phyloP scores from a whole-genome alignment of 1,140 invertebrate species.

The Limonius californicus region DNA sequence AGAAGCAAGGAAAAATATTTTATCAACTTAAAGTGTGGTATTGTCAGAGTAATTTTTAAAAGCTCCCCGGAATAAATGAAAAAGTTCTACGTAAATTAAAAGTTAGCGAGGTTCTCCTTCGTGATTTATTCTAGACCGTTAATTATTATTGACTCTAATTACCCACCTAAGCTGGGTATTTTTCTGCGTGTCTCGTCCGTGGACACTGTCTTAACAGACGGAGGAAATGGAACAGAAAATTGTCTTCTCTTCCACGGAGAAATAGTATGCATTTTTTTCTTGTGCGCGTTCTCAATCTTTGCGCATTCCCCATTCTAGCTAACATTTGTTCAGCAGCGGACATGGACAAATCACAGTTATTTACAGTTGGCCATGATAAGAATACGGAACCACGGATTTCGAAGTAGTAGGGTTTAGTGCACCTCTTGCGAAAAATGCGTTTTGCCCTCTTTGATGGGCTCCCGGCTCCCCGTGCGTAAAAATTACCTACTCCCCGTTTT shows the following conservation, averaged over 20 bases:
- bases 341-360: conserved; percentile 46
- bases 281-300: conserved; percentile 41
- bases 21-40: conserved; percentile 11
- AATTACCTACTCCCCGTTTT: too few relatives aligned
- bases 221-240: conserved; percentile 45
- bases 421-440: conserved; percentile 2
- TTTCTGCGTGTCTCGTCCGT: conserved; percentile 24
- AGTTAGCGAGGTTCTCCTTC: conserved; percentile 12
- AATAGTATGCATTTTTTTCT: conserved; percentile 44
- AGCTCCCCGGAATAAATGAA: conserved; percentile 6
- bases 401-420: background rate
- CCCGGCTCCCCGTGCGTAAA: too few relatives aligned
- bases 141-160: conserved; percentile 41
- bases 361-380: conserved; percentile 44
- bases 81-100: conserved; percentile 16
- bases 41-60: conserved; percentile 4
- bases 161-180: conserved; percentile 34
- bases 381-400: conserved; percentile 33
- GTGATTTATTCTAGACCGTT: conserved; percentile 34
- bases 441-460: background rate
- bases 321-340: conserved; percentile 43
- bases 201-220: conserved; percentile 34
- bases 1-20: conserved; percentile 7
- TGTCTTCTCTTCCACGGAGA: conserved; percentile 35
- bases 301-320: conserved; percentile 38